phyloP scores from a whole-genome alignment of 2,797 vertebrate genomes.

The Acanthurus lineatus region DNA sequence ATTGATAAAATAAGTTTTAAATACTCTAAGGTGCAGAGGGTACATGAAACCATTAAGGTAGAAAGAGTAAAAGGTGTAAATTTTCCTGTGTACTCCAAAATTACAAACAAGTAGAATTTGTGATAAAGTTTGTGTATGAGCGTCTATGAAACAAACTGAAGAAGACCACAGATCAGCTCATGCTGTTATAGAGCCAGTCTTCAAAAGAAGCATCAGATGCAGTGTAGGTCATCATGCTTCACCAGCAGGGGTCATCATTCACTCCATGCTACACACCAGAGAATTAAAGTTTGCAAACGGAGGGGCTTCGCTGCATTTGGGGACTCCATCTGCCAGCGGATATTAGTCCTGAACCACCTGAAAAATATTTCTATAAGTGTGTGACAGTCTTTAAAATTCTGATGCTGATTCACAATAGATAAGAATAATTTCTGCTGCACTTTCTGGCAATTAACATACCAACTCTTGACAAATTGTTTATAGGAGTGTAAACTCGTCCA shows the following conservation, averaged over 20 bases:
- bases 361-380: not conserved
- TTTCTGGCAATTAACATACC: not conserved
- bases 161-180: not conserved
- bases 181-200: not conserved
- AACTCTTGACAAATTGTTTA: not conserved
- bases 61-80: too few species aligned
- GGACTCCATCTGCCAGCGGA: not conserved
- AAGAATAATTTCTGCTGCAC: not conserved
- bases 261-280: conserved; percentile 37
- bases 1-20: not conserved
- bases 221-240: conserved; percentile 49
- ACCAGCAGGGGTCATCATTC: conserved; percentile 80
- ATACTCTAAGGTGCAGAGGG: too few species aligned
- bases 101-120: not conserved
- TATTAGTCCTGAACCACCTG: not conserved
- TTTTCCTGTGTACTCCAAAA: not conserved
- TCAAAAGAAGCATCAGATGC: not conserved
- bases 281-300: conserved; percentile 1
- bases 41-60: too few species aligned
- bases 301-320: not conserved
- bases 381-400: not conserved
- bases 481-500: not conserved
- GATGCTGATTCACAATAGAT: not conserved
- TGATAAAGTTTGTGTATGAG: not conserved
- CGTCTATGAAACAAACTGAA: not conserved